Conservation (phyloP, 2,888 invertebrate genomes). For the Rugalucina vietnamica region DNA sequence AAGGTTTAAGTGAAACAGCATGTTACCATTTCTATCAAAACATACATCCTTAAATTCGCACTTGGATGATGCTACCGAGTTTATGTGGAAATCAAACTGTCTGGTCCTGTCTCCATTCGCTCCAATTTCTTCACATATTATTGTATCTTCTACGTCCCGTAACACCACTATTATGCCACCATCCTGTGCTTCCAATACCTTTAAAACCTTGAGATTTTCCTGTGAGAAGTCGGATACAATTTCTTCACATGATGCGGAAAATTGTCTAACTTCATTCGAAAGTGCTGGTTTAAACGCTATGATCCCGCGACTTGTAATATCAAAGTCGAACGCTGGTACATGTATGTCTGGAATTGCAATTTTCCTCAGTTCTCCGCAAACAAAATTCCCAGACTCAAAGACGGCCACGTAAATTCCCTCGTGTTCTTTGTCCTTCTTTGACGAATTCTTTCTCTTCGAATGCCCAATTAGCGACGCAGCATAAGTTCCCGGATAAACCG, state of each 20-base stretch:
- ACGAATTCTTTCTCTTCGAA: conserved; percentile 47
- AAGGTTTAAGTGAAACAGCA: conserved; percentile 43
- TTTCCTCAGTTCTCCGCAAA: conserved; percentile 57
- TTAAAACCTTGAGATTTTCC: conserved; percentile 41
- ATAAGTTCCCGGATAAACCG: conserved; percentile 55
- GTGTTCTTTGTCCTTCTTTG: conserved; percentile 51
- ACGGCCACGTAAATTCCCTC: conserved; percentile 59
- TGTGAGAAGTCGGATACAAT: conserved; percentile 38
- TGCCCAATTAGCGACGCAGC: conserved; percentile 56
- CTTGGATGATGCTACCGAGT: conserved; percentile 10
- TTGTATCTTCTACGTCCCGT: conserved; percentile 39
- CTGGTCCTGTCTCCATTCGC: conserved; percentile 40
- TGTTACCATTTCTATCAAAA: conserved; percentile 52
- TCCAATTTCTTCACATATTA: conserved; percentile 46
- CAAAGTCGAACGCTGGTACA: conserved; percentile 60
- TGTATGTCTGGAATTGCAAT: conserved; percentile 57
- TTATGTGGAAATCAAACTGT: conserved; percentile 41
- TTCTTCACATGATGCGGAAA: conserved; percentile 38
- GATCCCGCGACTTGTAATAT: conserved; percentile 48
- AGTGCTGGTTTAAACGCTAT: conserved; percentile 49
- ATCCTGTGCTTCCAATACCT: conserved; percentile 51
- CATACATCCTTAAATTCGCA: conserved; percentile 55
- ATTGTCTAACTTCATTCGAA: conserved; percentile 41
- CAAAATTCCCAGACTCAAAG: conserved; percentile 50
- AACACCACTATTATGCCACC: conserved; percentile 39